These are phyloP conservation scores for Ellobium chinense DNA, from an alignment of 2,888 invertebrate genomes.

Conservation along the genomic window DNA sequence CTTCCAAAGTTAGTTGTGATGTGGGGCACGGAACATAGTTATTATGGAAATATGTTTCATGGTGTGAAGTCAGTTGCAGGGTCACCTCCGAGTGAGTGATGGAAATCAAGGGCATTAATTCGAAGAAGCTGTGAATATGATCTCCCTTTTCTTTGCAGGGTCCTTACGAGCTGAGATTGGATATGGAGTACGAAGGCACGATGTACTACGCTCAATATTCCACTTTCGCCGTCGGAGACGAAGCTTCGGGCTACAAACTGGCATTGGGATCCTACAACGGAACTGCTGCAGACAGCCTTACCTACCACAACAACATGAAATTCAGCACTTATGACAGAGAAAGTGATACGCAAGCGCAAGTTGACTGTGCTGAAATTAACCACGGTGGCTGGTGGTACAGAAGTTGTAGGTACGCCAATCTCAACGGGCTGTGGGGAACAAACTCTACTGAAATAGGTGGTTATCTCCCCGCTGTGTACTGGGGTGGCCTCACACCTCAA, in stretches of 20 bases:
- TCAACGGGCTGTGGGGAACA: no score
- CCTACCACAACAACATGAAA: not conserved
- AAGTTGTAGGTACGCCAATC: not conserved
- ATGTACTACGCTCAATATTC: not conserved
- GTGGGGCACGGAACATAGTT: no score
- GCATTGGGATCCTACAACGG: not conserved
- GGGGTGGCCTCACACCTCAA: no score
- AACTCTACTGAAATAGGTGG: no score
- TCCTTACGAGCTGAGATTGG: not conserved
- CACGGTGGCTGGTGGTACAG: conserved; percentile 10
- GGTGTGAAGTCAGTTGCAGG: no score
- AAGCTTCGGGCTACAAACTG: not conserved
- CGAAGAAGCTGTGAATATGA: no score
- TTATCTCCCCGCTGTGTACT: no score
- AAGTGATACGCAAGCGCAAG: not conserved
- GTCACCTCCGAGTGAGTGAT: no score
- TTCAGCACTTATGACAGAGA: not conserved
- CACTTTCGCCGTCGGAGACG: not conserved
- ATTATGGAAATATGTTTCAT: no score
- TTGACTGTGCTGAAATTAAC: not conserved
- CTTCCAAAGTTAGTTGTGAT: no score
- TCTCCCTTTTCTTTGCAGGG: conserved; percentile 2
- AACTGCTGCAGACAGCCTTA: not conserved
- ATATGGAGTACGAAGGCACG: not conserved
- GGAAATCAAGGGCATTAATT: no score